These are phyloP conservation scores for Eupithecia abbreviata DNA, from an alignment of 2,888 invertebrate species.

Conservation along the genomic window DNA sequence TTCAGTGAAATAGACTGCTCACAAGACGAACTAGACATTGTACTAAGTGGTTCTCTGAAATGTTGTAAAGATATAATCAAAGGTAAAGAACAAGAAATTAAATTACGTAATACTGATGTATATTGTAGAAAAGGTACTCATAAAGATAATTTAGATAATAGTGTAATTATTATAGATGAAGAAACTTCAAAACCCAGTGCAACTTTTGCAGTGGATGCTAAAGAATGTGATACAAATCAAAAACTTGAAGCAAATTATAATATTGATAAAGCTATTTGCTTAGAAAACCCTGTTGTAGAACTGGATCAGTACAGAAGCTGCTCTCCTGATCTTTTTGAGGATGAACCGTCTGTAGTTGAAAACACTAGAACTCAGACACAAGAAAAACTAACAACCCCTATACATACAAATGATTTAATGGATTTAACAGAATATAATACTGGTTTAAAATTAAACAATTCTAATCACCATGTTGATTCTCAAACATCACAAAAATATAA, in stretches of 20 bases:
- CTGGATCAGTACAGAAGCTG: constrained; percentile 56
- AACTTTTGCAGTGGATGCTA: constrained; percentile 10
- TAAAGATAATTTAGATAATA: constrained; percentile 16
- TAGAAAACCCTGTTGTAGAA: constrained; percentile 27
- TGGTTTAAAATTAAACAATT: constrained; percentile 1
- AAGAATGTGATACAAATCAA: not conserved
- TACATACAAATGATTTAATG: constrained; percentile 49
- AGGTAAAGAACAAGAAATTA: constrained; percentile 33
- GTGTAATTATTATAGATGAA: constrained; percentile 26
- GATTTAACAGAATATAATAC: constrained; percentile 62
- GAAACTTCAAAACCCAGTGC: not conserved
- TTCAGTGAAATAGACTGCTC: constrained; percentile 66
- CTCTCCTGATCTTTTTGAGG: constrained; percentile 80
- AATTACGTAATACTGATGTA: not conserved
- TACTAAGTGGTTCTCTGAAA: constrained; percentile 68
- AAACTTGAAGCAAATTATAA: not conserved
- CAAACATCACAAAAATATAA: constrained; percentile 48
- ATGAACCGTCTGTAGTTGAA: constrained; percentile 59
- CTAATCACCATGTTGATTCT: constrained; percentile 4
- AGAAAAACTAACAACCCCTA: constrained; percentile 17
- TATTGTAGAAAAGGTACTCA: not conserved
- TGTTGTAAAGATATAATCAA: constrained; percentile 57
- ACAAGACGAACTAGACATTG: constrained; percentile 66
- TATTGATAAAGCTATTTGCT: constrained; percentile 19
- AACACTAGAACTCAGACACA: constrained; percentile 22